Percentiles rank a stretch among this genome's conserved stretches.
Conservation (phyloP, 92 coral and sea anemone species). For the Siderastrea siderea region DNA sequence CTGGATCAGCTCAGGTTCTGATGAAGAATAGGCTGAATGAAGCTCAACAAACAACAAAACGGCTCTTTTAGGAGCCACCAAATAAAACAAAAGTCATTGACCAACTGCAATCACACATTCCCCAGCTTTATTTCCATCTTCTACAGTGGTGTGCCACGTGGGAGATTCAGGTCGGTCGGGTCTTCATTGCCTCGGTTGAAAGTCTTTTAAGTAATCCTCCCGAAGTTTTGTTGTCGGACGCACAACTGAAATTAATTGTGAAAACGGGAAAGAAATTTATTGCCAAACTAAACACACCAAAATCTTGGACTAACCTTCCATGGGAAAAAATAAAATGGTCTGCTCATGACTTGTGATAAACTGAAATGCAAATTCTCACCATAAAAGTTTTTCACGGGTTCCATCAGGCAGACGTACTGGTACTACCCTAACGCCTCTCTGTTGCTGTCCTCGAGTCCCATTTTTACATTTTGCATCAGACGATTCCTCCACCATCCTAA, state of each 20-base stretch:
- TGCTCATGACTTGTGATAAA: neutral
- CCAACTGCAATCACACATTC: slow-evolving; percentile 21
- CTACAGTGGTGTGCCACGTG: neutral
- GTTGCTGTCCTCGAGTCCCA: neutral
- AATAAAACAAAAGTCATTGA: slow-evolving; percentile 9
- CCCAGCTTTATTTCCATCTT: neutral
- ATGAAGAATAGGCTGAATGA: slow-evolving; percentile 19
- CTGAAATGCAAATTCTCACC: neutral
- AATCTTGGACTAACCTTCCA: no score
- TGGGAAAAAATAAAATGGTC: no score
- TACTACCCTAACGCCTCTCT: neutral
- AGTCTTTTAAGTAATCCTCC: no score
- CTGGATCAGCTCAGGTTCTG: slow-evolving; percentile 34
- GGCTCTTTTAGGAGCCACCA: slow-evolving; percentile 23
- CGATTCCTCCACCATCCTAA: neutral
- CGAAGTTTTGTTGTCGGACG: neutral
- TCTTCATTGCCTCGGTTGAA: no score
- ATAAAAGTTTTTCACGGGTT: neutral
- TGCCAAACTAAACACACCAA: neutral
- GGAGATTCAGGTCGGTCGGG: no score
- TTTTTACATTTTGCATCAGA: neutral
- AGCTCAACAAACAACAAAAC: neutral
- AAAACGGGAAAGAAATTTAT: neutral
- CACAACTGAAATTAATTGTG: neutral
- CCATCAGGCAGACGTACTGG: neutral